Percentiles rank a stretch among this genome's conserved stretches.
Evolutionary conservation across 2,113 vertebrate species (phyloP).

Genomic region (human (Homo sapiens)): DNA sequence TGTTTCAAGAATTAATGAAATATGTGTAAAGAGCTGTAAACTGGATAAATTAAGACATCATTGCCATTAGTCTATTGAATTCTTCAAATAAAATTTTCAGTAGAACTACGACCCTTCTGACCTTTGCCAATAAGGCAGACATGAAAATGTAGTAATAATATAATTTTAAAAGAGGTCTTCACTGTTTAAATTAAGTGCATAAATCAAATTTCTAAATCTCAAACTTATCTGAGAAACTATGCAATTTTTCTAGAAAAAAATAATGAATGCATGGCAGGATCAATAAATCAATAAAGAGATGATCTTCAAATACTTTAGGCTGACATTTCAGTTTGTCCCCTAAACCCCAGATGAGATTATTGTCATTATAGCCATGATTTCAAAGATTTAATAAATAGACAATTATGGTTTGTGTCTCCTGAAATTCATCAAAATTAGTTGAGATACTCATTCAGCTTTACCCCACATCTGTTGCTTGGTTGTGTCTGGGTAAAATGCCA

Average conservation of each 20-base stretch:
- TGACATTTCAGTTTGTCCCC: background rate
- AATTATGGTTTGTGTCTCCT: background rate
- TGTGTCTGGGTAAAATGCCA: background rate
- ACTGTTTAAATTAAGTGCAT: conserved; percentile 15
- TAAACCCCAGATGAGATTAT: background rate
- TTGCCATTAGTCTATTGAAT: background rate
- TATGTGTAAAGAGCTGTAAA: conserved; percentile 48
- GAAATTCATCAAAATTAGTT: conserved; percentile 32
- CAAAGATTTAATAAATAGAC: background rate
- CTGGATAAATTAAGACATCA: conserved; percentile 48
- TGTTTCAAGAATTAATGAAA: conserved; percentile 50
- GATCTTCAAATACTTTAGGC: background rate
- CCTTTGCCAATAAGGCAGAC: conserved; percentile 22
- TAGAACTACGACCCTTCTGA: background rate
- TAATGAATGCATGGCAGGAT: background rate
- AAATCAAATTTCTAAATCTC: conserved; percentile 4
- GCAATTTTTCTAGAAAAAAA: background rate
- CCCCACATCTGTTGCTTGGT: background rate
- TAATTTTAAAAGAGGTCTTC: background rate
- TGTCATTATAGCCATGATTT: background rate
- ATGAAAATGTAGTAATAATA: background rate
- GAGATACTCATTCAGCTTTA: background rate
- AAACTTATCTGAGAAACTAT: background rate
- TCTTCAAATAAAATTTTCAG: conserved; percentile 47
- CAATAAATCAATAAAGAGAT: background rate